Base-by-base conservation (phyloP, 2,888 invertebrate species). In the Protophormia terraenovae region DNA sequence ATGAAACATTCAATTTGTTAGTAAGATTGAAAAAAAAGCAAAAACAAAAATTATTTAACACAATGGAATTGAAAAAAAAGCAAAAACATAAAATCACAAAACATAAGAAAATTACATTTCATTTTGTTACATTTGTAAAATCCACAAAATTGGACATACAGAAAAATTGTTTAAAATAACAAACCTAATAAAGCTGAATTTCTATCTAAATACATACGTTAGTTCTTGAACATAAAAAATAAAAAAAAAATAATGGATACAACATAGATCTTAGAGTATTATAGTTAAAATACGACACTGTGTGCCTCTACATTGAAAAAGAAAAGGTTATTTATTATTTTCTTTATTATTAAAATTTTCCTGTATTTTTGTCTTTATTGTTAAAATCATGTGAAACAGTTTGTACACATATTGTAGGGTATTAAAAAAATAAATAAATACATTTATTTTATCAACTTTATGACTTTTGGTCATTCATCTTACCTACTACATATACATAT, bases 91-190 rank as follows among this genome's bases (percentile, higher is more conserved):
- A 62, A 62, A 38, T 38, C n/a, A 8, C 6, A 24, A 16, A 32
- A 60, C 35, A 60, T 14, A 35, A 38, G 62, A 19, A 62, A 62
- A 22, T 62, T 14, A n/a, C 14, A 38, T 38, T 38, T 62, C 2
- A 14, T 35, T 62, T 62, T 38, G 35, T 38, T 22, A 62, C 22
- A 22, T 62, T 62, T 62, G 38, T 22, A 22, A 35, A 16, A 29
- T 10, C 12, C n/a, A 60, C 16, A 29, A 64, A 64, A 64, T 64
- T 66, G 24, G 24, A 66, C 64, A 41, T 62, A 14, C 64, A 66
- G n/a, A 27, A 8, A 14, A 4, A 32, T 58, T 58, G 14, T 55
- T n/a, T n/a, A 53, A 55, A 55, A 55, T 55, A 55, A 32, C 58
- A 47, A 66, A 66, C 24, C 27, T 47, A 29, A 29, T 45, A 66